Base-by-base conservation (phyloP, 2,888 invertebrate species). In the Sthenelais limicola region DNA sequence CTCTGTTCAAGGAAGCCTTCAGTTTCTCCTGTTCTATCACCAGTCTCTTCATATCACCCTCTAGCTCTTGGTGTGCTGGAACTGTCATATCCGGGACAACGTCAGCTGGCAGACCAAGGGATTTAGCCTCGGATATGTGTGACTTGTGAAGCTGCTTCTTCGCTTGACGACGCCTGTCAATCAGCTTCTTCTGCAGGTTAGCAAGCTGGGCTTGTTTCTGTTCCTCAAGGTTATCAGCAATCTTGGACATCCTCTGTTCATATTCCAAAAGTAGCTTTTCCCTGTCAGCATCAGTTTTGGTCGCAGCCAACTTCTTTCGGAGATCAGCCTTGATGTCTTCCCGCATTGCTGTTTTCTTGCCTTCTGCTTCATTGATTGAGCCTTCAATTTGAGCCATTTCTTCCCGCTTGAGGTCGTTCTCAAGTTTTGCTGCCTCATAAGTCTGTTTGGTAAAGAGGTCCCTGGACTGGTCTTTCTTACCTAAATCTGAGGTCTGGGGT, bases 351-450 rank as follows among this genome's bases (percentile, higher is more conserved):
- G 77, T 75, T 72, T 86, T 86, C 76, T 82, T 81, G 15, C 77
- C 76, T 49, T 85, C 84, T 72, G 76, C 79, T 18, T 83, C 83
- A n/a, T 81, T 79, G 15, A 85, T 70, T 3, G 79, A 79, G 12
- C 82, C 81, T 70, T 83, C 83, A 49, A 84, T 80, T 1, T 75
- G 68, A 5, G 79, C 77, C 12, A 84, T 81, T 76, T 86, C 85
- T 26, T 80, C 78, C 49, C 77, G 77, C 66, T 81, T 80, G n/a
- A 85, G 76, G 67, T 84, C 80, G 69, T 82, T 83, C 73, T 86
- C 86, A 33, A 85, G 76, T 67, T 83, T 83, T 5, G 84, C 84
- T 9, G 85, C 85, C 71, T 86, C 85, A 48, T 83, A 85, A 3
- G 84, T 84, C 75, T 85, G 85, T 70, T 82, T 83, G 73, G 83